Percentiles rank a stretch among this genome's conserved stretches.
phyloP scores from a whole-genome alignment of 2,113 vertebrate species.

The Leucosticte australis region DNA sequence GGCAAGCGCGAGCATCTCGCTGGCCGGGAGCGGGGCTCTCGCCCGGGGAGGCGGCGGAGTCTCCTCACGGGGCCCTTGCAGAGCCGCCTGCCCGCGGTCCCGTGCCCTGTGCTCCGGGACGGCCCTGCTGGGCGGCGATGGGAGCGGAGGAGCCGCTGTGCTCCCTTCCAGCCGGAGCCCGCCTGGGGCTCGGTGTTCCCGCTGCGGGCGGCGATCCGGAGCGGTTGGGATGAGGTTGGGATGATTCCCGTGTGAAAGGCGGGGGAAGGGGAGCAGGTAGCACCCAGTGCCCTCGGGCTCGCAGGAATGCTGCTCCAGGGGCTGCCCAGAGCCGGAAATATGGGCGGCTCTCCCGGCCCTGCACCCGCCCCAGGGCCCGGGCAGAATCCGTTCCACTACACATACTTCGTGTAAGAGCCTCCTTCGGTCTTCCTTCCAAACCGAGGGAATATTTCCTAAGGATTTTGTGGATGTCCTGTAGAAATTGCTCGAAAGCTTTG shows the following conservation, averaged over 20 bases:
- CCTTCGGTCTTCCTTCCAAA: background rate
- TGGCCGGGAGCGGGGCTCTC: background rate
- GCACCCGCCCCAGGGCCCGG: fast-evolving
- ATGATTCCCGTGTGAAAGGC: background rate
- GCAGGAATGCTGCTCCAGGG: background rate
- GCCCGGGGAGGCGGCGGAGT: background rate
- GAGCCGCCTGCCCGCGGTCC: background rate
- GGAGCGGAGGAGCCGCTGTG: background rate
- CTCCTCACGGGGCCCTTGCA: fast-evolving
- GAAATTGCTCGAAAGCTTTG: background rate
- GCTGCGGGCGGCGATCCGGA: background rate
- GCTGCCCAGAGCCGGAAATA: background rate
- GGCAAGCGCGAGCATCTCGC: background rate
- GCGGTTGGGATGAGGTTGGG: background rate
- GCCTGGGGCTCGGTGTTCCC: background rate
- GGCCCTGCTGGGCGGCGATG: background rate
- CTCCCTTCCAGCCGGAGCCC: background rate
- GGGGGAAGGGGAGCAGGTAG: background rate
- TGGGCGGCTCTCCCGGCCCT: background rate
- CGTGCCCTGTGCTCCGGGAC: background rate
- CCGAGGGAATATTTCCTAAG: background rate
- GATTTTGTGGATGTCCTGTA: background rate
- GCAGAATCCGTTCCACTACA: fast-evolving
- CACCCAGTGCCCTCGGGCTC: background rate
- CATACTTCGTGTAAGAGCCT: background rate